A percentile compares a stretch with the other conserved stretches of the same genome.
phyloP scores from a whole-genome alignment of 2,113 vertebrate genomes.

The Sterrhoptilus dennistouni region DNA sequence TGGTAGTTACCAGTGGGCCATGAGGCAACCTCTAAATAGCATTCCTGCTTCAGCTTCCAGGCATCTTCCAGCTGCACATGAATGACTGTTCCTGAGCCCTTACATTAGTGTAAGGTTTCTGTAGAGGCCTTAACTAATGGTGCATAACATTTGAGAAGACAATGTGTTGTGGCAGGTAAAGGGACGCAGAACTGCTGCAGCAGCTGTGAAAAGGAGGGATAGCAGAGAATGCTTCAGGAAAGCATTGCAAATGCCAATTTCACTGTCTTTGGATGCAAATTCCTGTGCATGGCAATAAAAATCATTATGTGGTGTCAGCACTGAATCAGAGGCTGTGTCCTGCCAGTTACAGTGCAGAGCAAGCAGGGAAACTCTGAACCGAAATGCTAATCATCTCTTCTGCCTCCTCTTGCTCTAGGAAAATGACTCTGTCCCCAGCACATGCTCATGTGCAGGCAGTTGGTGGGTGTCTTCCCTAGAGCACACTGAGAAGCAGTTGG shows the following conservation, averaged over 20 bases:
- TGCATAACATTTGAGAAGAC: constrained; percentile 18
- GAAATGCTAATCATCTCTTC: background rate
- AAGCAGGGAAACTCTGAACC: background rate
- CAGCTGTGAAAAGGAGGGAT: background rate
- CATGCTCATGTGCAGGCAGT: background rate
- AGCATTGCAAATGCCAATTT: background rate
- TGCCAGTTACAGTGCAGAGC: background rate
- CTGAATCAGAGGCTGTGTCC: background rate
- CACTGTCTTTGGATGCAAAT: background rate
- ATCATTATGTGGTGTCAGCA: background rate
- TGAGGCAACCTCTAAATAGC: constrained; percentile 6
- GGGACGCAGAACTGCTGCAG: background rate
- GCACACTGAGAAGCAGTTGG: background rate
- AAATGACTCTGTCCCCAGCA: background rate
- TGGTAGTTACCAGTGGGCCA: constrained; percentile 5
- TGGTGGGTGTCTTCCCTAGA: background rate
- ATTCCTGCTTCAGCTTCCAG: background rate
- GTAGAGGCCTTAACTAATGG: constrained; percentile 19
- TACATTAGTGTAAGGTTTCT: background rate
- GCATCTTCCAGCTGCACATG: constrained; percentile 1
- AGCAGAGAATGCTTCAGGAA: background rate
- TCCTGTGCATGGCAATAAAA: background rate
- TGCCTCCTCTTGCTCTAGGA: background rate
- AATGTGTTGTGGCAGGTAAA: constrained; percentile 36
- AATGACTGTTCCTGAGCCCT: background rate